These are phyloP conservation scores for Drosophila gaucha DNA, from an alignment of 2,888 invertebrate species.

Conservation along the genomic window DNA sequence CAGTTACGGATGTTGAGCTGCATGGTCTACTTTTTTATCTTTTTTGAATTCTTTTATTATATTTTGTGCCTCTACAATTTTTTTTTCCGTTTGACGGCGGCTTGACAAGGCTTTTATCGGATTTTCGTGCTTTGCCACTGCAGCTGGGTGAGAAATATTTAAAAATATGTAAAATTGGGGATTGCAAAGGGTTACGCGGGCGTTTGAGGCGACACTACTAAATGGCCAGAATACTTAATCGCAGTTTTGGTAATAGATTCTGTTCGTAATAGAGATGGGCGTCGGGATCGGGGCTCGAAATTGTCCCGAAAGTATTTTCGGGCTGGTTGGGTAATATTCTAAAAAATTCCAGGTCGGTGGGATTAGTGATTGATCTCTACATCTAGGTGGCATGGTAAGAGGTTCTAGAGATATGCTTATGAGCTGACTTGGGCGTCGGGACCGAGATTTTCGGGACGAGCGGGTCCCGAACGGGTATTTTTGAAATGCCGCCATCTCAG, in stretches of 20 bases:
- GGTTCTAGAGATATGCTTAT: too few relatives aligned
- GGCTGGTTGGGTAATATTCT: too few relatives aligned
- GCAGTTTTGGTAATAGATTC: constrained; percentile 30
- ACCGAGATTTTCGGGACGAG: too few relatives aligned
- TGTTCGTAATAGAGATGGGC: not conserved
- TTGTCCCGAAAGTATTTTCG: too few relatives aligned
- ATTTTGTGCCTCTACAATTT: constrained; percentile 20
- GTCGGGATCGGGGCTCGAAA: too few relatives aligned
- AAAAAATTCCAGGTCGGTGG: too few relatives aligned
- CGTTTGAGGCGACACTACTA: constrained; percentile 21
- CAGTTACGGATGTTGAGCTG: constrained; percentile 42
- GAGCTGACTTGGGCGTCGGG: too few relatives aligned
- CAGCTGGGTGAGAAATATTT: constrained; percentile 58
- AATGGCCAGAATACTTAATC: constrained; percentile 42
- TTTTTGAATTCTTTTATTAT: constrained; percentile 16
- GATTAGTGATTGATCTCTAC: too few relatives aligned
- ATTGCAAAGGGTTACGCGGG: constrained; percentile 41
- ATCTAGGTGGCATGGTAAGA: too few relatives aligned
- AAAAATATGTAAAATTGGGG: constrained; percentile 62
- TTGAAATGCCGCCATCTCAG: too few relatives aligned
- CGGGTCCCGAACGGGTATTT: too few relatives aligned
- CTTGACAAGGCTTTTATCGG: constrained; percentile 72
- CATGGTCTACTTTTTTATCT: constrained; percentile 41
- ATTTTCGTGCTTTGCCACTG: constrained; percentile 50
- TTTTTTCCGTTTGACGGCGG: constrained; percentile 38